Percentiles rank a stretch among this genome's conserved stretches.
Evolutionary conservation across 2,797 vertebrate genomes (phyloP).

Genomic region (Macrochelys suwanniensis): DNA sequence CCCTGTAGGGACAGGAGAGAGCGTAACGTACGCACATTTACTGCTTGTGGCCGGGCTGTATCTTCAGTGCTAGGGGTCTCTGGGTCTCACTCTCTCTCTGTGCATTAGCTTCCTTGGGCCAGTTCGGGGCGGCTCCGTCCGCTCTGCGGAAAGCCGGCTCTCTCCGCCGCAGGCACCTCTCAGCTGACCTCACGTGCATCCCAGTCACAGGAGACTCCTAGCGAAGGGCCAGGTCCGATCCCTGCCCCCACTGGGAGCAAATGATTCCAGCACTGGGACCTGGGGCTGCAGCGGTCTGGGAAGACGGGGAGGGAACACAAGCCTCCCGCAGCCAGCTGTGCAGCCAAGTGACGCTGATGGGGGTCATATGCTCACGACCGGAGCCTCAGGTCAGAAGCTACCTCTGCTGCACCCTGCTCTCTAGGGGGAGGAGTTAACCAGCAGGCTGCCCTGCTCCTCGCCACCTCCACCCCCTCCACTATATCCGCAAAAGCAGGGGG

Average conservation of each 20-base stretch:
- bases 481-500: background rate
- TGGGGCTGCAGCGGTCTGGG: fast-evolving
- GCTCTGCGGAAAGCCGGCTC: background rate
- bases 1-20: conserved; percentile 81
- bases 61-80: fast-evolving
- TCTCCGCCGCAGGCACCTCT: background rate
- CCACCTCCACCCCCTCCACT: too few species aligned
- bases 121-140: background rate
- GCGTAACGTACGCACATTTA: fast-evolving
- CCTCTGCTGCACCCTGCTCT: fast-evolving
- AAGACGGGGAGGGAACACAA: fast-evolving
- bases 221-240: background rate
- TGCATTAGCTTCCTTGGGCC: background rate
- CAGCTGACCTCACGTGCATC: background rate
- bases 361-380: background rate
- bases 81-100: fast-evolving
- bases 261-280: background rate
- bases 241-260: background rate
- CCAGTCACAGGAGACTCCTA: background rate
- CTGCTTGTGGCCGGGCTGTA: background rate
- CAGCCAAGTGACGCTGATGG: background rate
- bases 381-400: background rate
- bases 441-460: background rate
- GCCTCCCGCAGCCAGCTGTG: background rate
- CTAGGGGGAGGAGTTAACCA: background rate